These are phyloP conservation scores for Ephialtes manifestator DNA, from an alignment of 2,888 invertebrate species.

Conservation along the genomic window DNA sequence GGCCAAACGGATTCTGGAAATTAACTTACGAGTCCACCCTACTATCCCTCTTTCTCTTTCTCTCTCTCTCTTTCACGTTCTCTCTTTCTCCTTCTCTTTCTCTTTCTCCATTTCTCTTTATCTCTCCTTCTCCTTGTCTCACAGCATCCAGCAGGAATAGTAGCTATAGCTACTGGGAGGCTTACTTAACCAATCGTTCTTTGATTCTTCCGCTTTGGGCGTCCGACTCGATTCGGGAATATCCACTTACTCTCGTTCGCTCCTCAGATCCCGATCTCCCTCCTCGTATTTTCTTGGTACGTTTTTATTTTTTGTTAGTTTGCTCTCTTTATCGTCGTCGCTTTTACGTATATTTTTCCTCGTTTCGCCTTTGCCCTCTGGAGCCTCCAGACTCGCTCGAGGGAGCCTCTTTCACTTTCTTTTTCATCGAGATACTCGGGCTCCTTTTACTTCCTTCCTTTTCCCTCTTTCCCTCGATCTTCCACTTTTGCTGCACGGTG, in stretches of 20 bases:
- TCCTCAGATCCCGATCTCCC: constrained; percentile 48
- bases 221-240: constrained; percentile 56
- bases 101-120: background rate
- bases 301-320: constrained; percentile 2
- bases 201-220: constrained; percentile 61
- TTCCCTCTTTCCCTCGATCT: constrained; percentile 1
- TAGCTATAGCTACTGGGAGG: constrained; percentile 6
- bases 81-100: background rate
- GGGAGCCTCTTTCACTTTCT: constrained; percentile 56
- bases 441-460: constrained; percentile 12
- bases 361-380: constrained; percentile 14
- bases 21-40: constrained; percentile 56
- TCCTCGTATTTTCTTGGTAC: background rate
- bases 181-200: constrained; percentile 60
- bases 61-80: background rate
- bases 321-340: background rate
- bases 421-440: constrained; percentile 28
- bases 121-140: background rate
- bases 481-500: constrained; percentile 37
- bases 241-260: constrained; percentile 60
- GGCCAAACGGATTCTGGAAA: constrained; percentile 59
- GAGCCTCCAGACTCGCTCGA: constrained; percentile 2
- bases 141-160: background rate
- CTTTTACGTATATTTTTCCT: constrained; percentile 5
- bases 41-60: constrained; percentile 1